A percentile compares a stretch with the other conserved stretches of the same genome.
phyloP scores from a whole-genome alignment of 2,888 invertebrate genomes.

The Lagria hirta region DNA sequence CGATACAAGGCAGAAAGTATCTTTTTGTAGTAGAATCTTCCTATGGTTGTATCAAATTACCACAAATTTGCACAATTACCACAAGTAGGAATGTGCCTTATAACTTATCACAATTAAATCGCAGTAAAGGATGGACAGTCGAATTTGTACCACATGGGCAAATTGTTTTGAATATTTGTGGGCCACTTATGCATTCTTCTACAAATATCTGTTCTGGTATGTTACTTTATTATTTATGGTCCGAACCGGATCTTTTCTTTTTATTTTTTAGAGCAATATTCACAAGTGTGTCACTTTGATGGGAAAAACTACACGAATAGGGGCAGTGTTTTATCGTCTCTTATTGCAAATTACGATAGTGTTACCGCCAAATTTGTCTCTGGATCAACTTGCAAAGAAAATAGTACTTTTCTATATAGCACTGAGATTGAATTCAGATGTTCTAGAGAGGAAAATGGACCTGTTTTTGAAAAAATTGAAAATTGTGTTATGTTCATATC shows the following conservation, averaged over 20 bases:
- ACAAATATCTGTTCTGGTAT: conserved; percentile 28
- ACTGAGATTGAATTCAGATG: conserved; percentile 37
- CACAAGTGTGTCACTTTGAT: conserved; percentile 33
- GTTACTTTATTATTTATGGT: background rate
- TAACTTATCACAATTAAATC: conserved; percentile 23
- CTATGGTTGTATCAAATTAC: conserved; percentile 38
- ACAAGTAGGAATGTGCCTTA: conserved; percentile 24
- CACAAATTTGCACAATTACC: conserved; percentile 23
- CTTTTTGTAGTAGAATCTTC: conserved; percentile 37
- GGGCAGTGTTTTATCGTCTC: conserved; percentile 27
- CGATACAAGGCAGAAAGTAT: conserved; percentile 29
- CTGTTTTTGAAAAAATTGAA: conserved; percentile 25
- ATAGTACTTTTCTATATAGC: conserved; percentile 16
- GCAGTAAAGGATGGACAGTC: conserved; percentile 22
- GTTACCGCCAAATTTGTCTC: conserved; percentile 24
- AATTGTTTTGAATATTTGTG: conserved; percentile 36
- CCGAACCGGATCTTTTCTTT: background rate
- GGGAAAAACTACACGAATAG: conserved; percentile 18
- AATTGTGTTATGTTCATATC: conserved; percentile 30
- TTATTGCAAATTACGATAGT: conserved; percentile 18
- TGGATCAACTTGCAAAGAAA: conserved; percentile 26
- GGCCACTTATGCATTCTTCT: conserved; percentile 22
- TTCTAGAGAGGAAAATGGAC: conserved; percentile 32
- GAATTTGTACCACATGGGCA: conserved; percentile 19
- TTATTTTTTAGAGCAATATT: conserved; percentile 32